A percentile compares a stretch with the other conserved stretches of the same genome.
phyloP scores from a whole-genome alignment of 2,113 vertebrate species.

The Pipa parva region DNA sequence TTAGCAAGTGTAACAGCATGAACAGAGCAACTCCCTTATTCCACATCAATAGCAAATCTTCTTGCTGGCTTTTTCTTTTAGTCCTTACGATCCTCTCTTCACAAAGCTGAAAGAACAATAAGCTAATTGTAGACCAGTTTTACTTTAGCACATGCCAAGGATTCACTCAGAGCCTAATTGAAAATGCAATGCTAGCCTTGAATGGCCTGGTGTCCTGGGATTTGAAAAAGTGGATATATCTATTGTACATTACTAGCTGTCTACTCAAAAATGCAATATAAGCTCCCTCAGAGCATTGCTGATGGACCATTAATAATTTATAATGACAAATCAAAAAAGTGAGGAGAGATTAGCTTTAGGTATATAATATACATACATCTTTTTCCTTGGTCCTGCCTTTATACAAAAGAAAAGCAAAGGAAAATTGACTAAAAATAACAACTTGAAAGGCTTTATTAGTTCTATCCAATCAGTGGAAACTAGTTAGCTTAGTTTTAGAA shows the following conservation, averaged over 20 bases:
- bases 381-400: no score
- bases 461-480: no score
- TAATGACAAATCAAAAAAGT: slow-evolving; percentile 70
- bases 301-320: slow-evolving; percentile 81
- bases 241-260: slow-evolving; percentile 66
- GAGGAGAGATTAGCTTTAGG: slow-evolving; percentile 1
- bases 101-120: slow-evolving; percentile 65
- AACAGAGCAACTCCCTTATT: slow-evolving; percentile 53
- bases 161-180: slow-evolving; percentile 75
- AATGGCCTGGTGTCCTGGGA: slow-evolving; percentile 70
- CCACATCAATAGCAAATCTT: slow-evolving; percentile 56
- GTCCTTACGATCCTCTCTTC: slow-evolving; percentile 62
- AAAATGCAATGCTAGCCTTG: slow-evolving; percentile 71
- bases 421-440: no score
- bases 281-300: slow-evolving; percentile 74
- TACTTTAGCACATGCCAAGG: slow-evolving; percentile 69
- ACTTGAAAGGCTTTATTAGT: no score
- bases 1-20: slow-evolving; percentile 49
- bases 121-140: slow-evolving; percentile 66
- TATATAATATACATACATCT: neutral
- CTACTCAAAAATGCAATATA: slow-evolving; percentile 75
- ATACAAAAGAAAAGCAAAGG: no score
- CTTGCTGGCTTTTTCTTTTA: slow-evolving; percentile 49
- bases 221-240: slow-evolving; percentile 70
- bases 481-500: no score